Base-by-base conservation (phyloP, 1,140 invertebrate species). In the Glomeris maerens region DNA sequence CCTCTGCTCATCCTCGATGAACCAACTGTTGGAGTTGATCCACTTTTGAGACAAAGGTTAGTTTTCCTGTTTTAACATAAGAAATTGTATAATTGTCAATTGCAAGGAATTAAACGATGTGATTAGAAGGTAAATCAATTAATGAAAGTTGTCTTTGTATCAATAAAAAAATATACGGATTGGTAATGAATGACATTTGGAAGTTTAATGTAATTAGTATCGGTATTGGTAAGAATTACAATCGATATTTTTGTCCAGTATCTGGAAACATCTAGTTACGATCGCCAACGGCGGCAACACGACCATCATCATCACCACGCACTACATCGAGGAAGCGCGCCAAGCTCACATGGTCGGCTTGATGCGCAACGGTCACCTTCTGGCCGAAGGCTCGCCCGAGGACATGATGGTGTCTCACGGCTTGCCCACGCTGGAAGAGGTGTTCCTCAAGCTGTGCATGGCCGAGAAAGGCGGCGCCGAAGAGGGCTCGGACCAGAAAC, bases 11-110 rank as follows among this genome's bases (percentile, higher is more conserved):
- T 96, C 62, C 73, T 96, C 13, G 91, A 96, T 64, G 91, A 96
- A 64, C 91, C 90, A 0, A 95, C 91, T 0, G 90, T 94, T 20
- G 89, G 89, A 22, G 84, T 94, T 21, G 89, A 94, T 72, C 88
- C 88, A 0, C 67, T 92, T 22, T 73, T 92, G 1, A 75, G 92
- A 57, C 83, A 92, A 64, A 86, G 78, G 85, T 84, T 63, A 71
- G 68, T 68, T 57, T 51, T 57, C 50, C 17, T 42, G 17, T 21
- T 21, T 42, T 4, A 21, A 5, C 4, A 5, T 4, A 42, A 5
- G 5, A 42, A 42, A 42, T 10, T 7, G 25, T 21, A 5, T 21
- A 25, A 42, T 17, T 13, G 31, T 36, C n/a, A n/a, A n/a, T n/a
- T n/a, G n/a, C n/a, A n/a, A n/a, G n/a, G n/a, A n/a, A n/a, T n/a